phyloP scores from a whole-genome alignment of 2,888 invertebrate genomes.

The Hymenopus coronatus region DNA sequence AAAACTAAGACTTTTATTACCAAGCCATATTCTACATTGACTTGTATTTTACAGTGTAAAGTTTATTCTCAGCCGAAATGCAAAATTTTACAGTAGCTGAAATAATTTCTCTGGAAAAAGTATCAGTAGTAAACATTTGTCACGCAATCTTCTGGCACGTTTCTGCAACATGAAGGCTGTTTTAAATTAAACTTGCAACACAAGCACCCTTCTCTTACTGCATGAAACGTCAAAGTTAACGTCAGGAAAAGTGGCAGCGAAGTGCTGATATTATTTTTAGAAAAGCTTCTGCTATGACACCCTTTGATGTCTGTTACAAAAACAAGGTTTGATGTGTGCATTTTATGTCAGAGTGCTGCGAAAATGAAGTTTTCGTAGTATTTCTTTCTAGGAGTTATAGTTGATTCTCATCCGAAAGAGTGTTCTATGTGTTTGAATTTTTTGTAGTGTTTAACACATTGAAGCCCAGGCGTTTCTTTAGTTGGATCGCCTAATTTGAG shows the following conservation, averaged over 20 bases:
- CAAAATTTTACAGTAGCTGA: not conserved
- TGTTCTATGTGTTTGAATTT: too few relatives aligned
- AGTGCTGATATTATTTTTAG: not conserved
- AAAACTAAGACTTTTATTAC: too few relatives aligned
- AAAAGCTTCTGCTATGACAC: not conserved
- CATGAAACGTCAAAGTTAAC: not conserved
- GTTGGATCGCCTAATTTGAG: too few relatives aligned
- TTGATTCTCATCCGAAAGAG: too few relatives aligned
- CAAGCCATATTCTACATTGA: not conserved
- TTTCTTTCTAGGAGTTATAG: too few relatives aligned
- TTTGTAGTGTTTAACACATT: too few relatives aligned
- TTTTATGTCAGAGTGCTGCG: too few relatives aligned
- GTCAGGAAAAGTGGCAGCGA: not conserved
- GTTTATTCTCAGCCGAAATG: not conserved
- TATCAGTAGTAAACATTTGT: not conserved
- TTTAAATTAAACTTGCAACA: not conserved
- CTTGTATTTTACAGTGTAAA: not conserved
- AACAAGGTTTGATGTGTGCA: too few relatives aligned
- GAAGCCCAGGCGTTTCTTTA: too few relatives aligned
- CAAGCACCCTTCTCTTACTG: not conserved
- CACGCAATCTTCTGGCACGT: not conserved
- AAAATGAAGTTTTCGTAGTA: too few relatives aligned
- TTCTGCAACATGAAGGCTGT: not conserved
- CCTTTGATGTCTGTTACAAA: too few relatives aligned
- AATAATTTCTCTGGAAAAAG: not conserved